Conservation (phyloP, 2,113 vertebrate species). For the Paraplagusia blochii region DNA sequence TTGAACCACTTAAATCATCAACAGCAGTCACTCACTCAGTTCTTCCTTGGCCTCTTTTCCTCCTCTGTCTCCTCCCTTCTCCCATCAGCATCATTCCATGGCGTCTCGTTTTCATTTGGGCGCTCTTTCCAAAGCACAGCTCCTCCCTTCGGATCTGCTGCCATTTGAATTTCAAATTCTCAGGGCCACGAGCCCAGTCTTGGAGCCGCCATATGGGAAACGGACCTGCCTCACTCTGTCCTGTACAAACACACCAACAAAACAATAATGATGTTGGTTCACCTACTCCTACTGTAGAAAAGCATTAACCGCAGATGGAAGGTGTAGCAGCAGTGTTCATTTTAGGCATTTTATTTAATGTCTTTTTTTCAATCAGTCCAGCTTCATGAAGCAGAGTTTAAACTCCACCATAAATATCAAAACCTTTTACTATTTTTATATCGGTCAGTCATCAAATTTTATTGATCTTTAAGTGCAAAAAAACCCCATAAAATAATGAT, state of each 20-base stretch:
- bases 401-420: neutral
- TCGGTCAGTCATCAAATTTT: neutral
- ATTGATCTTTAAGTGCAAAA: slow-evolving; percentile 3
- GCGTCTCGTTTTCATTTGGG: slow-evolving; percentile 53
- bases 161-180: slow-evolving; percentile 66
- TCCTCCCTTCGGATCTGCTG: slow-evolving; percentile 59
- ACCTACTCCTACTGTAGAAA: too few species aligned
- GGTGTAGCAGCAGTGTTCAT: too few species aligned
- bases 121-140: slow-evolving; percentile 56
- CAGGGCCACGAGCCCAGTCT: slow-evolving; percentile 52
- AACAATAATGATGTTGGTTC: slow-evolving; percentile 8
- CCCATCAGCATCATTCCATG: slow-evolving; percentile 31
- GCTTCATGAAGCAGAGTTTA: neutral
- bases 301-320: too few species aligned
- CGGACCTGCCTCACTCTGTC: slow-evolving; percentile 47
- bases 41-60: slow-evolving; percentile 1
- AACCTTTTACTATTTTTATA: neutral
- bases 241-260: slow-evolving; percentile 31
- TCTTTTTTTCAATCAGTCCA: too few species aligned
- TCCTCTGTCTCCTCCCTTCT: slow-evolving; percentile 10
- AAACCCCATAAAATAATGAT: neutral
- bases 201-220: slow-evolving; percentile 58
- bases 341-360: too few species aligned
- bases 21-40: neutral
- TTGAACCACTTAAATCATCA: neutral